These are phyloP conservation scores for Hesperophylax magnus DNA, from an alignment of 1,140 invertebrate genomes.

Conservation along the genomic window DNA sequence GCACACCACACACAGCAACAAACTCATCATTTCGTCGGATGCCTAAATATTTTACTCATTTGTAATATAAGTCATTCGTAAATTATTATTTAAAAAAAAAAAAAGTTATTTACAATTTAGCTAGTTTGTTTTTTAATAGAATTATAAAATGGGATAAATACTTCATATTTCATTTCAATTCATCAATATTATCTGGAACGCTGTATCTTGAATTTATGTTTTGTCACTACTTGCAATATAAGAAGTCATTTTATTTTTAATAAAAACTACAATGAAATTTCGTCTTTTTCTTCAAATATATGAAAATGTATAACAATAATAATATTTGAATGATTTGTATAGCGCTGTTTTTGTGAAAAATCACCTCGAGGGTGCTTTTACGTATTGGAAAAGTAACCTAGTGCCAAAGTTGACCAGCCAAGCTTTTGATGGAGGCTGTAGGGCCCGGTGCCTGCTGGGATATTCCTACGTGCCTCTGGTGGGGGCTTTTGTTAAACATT, in stretches of 20 bases:
- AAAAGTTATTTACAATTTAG: not conserved
- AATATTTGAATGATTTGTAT: too few relatives aligned
- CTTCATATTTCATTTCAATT: not conserved
- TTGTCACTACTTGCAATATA: conserved; percentile 36
- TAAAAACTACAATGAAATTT: conserved; percentile 30
- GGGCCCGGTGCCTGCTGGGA: too few relatives aligned
- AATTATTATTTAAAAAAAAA: conserved; percentile 24
- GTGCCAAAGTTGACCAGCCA: too few relatives aligned
- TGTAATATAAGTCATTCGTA: conserved; percentile 42
- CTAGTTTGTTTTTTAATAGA: not conserved
- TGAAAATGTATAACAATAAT: too few relatives aligned
- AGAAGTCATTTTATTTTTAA: conserved; percentile 42
- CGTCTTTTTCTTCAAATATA: too few relatives aligned
- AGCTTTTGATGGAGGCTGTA: too few relatives aligned
- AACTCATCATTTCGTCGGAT: not conserved
- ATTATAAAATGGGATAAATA: not conserved
- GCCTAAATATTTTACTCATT: conserved; percentile 40
- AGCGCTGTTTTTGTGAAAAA: too few relatives aligned
- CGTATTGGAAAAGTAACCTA: too few relatives aligned
- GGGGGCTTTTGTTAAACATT: too few relatives aligned
- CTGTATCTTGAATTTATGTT: conserved; percentile 11
- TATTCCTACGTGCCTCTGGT: too few relatives aligned
- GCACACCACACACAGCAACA: too few relatives aligned
- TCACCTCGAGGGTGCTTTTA: too few relatives aligned
- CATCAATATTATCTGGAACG: not conserved